A percentile compares a stretch with the other conserved stretches of the same genome.
phyloP scores from a whole-genome alignment of 2,113 vertebrate genomes.

The Clarias macrocephalus region DNA sequence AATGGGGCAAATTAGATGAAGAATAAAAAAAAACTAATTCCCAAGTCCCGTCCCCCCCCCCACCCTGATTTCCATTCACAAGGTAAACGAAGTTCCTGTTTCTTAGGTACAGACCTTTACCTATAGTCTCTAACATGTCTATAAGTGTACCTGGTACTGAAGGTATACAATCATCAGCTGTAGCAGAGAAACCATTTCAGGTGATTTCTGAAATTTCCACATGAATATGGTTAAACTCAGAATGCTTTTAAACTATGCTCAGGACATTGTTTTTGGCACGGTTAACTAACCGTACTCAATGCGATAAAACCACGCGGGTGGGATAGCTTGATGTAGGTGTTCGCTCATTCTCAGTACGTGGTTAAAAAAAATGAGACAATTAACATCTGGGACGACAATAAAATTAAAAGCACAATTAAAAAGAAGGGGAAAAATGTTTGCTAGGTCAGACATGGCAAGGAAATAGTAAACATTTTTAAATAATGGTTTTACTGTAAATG shows the following conservation, averaged over 20 bases:
- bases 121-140: background rate
- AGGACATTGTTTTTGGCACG: conserved; percentile 14
- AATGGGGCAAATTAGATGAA: background rate
- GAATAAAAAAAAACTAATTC: background rate
- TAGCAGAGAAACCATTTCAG: background rate
- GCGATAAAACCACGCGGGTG: conserved; percentile 19
- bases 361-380: conserved; percentile 2
- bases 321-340: conserved; percentile 24
- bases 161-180: background rate
- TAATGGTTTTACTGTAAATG: conserved; percentile 3
- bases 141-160: background rate
- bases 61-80: background rate
- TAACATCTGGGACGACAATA: conserved; percentile 2
- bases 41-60: background rate
- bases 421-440: background rate
- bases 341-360: background rate
- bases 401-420: conserved; percentile 7
- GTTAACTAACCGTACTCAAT: background rate
- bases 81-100: background rate
- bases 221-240: background rate
- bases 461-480: background rate
- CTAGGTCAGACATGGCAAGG: background rate
- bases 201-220: background rate
- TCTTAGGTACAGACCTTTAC: background rate
- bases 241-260: background rate